phyloP scores from a whole-genome alignment of 2,113 vertebrate genomes.

The Petrocephalus microphthalmus region DNA sequence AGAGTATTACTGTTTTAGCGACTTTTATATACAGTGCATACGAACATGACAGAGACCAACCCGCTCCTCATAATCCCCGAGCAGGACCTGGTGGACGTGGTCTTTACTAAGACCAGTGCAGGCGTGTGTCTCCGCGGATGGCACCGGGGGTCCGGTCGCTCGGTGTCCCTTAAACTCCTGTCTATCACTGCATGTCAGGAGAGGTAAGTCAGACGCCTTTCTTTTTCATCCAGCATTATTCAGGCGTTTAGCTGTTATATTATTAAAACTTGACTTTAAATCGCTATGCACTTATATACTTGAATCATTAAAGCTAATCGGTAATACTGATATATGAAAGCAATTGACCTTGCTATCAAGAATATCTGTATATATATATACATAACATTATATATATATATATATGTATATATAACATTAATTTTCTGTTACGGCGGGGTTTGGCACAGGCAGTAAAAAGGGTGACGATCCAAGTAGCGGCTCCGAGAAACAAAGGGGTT shows the following conservation, averaged over 20 bases:
- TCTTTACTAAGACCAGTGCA: slow-evolving; percentile 25
- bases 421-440: too few species aligned
- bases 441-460: too few species aligned
- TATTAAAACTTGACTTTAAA: background rate
- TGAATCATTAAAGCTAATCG: background rate
- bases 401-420: too few species aligned
- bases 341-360: background rate
- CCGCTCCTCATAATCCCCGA: slow-evolving; percentile 21
- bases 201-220: slow-evolving; percentile 26
- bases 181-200: background rate
- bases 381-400: too few species aligned
- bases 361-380: background rate
- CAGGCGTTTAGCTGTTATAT: background rate
- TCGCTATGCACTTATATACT: background rate
- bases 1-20: background rate
- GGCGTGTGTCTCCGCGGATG: slow-evolving; percentile 33
- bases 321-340: background rate
- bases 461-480: too few species aligned
- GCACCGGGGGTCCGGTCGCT: background rate
- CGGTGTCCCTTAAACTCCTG: slow-evolving; percentile 34
- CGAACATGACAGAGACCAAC: slow-evolving; percentile 11
- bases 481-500: too few species aligned
- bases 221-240: background rate
- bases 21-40: background rate
- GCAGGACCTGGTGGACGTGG: slow-evolving; percentile 28